Conservation (phyloP, 1,140 invertebrate species). For the Drosophila ercepeae region DNA sequence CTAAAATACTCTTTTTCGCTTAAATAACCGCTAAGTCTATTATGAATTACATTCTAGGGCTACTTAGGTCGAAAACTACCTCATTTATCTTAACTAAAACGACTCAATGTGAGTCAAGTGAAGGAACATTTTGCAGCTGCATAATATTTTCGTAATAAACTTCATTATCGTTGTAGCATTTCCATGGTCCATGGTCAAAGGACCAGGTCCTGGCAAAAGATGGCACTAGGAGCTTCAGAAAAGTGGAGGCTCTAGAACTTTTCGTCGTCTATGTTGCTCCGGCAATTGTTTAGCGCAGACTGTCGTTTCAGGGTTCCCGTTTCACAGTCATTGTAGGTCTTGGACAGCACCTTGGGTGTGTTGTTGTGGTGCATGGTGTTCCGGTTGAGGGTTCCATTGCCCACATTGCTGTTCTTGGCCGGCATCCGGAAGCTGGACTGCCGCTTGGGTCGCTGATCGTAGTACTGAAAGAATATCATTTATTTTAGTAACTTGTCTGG, state of each 20-base stretch:
- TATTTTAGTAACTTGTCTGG: background rate
- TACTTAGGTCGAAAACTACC: slow-evolving; percentile 50
- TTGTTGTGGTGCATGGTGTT: slow-evolving; percentile 87
- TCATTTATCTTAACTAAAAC: slow-evolving; percentile 43
- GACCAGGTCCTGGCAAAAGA: slow-evolving; percentile 47
- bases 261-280: slow-evolving; percentile 79
- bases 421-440: slow-evolving; percentile 85
- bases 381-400: slow-evolving; percentile 85
- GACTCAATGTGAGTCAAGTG: slow-evolving; percentile 74
- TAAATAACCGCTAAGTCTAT: slow-evolving; percentile 8
- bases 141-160: slow-evolving; percentile 50
- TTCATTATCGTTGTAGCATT: slow-evolving; percentile 51
- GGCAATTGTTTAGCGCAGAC: slow-evolving; percentile 86
- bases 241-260: slow-evolving; percentile 64
- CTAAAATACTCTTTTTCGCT: slow-evolving; percentile 17
- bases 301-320: slow-evolving; percentile 91
- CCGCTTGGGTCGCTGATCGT: slow-evolving; percentile 84
- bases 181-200: slow-evolving; percentile 32
- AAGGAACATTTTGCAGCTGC: slow-evolving; percentile 71
- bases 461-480: slow-evolving; percentile 50
- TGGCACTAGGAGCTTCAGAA: slow-evolving; percentile 55
- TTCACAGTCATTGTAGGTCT: slow-evolving; percentile 88
- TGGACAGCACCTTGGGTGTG: slow-evolving; percentile 87
- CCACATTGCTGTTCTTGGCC: slow-evolving; percentile 85
- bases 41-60: slow-evolving; percentile 6